These are phyloP conservation scores for Orthonychiurus folsomi DNA, from an alignment of 2,888 invertebrate species.

Conservation along the genomic window DNA sequence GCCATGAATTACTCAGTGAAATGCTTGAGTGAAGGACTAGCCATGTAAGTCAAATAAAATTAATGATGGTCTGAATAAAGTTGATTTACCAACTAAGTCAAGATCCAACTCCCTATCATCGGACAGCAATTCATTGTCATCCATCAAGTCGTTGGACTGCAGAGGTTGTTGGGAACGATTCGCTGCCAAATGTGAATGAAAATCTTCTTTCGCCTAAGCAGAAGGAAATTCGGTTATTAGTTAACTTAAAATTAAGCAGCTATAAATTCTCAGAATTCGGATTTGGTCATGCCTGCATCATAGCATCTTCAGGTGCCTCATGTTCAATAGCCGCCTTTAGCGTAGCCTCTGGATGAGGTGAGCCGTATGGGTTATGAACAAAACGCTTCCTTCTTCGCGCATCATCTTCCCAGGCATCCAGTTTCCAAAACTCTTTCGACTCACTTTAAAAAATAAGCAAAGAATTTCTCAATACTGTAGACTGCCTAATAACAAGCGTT, in stretches of 20 bases:
- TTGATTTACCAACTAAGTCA: constrained; percentile 62
- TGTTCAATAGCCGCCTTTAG: constrained; percentile 72
- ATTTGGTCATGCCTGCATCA: constrained; percentile 57
- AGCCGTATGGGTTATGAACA: constrained; percentile 88
- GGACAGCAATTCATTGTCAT: constrained; percentile 83
- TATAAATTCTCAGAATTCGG: neutral
- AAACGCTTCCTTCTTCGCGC: constrained; percentile 87
- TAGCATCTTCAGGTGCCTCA: constrained; percentile 82
- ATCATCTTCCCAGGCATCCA: constrained; percentile 99
- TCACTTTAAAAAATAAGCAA: constrained; percentile 42
- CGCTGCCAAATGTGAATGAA: constrained; percentile 81
- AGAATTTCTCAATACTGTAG: neutral
- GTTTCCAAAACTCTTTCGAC: constrained; percentile 71
- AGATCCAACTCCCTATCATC: constrained; percentile 83
- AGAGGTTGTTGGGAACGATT: constrained; percentile 66
- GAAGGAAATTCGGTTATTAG: constrained; percentile 6
- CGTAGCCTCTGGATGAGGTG: constrained; percentile 84
- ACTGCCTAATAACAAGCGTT: too few relatives aligned
- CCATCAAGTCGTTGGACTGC: constrained; percentile 71
- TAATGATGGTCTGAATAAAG: neutral
- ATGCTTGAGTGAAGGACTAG: neutral
- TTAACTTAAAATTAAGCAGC: neutral
- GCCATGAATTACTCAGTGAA: neutral
- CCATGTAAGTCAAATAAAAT: neutral
- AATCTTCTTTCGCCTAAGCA: constrained; percentile 76